These are phyloP conservation scores for Psammodynastes pulverulentus DNA, from an alignment of 2,113 vertebrate genomes.

Conservation along the genomic window DNA sequence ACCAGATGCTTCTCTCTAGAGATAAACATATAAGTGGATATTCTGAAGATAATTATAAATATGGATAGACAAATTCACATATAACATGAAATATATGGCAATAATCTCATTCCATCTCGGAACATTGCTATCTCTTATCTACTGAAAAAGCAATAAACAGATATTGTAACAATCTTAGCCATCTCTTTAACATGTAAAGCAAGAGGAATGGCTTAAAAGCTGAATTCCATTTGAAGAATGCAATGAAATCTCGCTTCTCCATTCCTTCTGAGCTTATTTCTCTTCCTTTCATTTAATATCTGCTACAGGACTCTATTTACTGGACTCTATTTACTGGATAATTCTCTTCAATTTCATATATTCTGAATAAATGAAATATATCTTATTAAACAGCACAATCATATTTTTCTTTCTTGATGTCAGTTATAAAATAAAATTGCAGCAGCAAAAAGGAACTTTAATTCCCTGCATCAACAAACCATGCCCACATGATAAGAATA, in stretches of 20 bases:
- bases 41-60: background rate
- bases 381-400: background rate
- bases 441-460: background rate
- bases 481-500: background rate
- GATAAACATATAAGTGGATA: background rate
- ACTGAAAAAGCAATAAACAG: constrained; percentile 31
- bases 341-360: background rate
- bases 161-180: background rate
- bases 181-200: background rate
- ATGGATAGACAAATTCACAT: background rate
- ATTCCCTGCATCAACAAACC: background rate
- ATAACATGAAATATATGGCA: background rate
- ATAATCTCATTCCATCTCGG: background rate
- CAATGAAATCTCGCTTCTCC: background rate
- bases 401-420: background rate
- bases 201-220: background rate
- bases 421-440: background rate
- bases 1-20: background rate
- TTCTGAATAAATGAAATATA: background rate
- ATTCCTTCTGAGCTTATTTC: background rate
- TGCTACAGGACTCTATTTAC: background rate
- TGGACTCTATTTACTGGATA: background rate
- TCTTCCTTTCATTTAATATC: background rate
- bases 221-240: background rate
- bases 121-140: background rate